Percentiles rank a stretch among this genome's conserved stretches.
phyloP scores from a whole-genome alignment of 2,113 vertebrate species.

The Perognathus longimembris region DNA sequence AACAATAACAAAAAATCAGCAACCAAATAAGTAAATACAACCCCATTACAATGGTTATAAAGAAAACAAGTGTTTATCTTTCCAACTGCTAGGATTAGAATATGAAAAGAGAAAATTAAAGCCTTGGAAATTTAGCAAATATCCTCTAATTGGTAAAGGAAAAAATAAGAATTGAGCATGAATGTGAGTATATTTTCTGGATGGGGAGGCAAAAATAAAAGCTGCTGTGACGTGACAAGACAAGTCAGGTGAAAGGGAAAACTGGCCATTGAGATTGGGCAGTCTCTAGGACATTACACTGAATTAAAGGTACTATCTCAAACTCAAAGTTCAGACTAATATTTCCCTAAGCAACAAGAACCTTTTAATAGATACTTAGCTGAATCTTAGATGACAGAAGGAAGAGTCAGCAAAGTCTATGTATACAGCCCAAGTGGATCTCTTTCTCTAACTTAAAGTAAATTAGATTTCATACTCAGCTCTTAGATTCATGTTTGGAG shows the following conservation, averaged over 20 bases:
- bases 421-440: background rate
- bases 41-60: background rate
- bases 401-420: background rate
- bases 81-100: background rate
- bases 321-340: background rate
- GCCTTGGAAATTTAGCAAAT: conserved; percentile 32
- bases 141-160: conserved; percentile 11
- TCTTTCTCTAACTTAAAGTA: background rate
- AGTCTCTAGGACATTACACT: background rate
- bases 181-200: background rate
- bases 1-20: background rate
- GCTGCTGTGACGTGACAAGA: too few relatives aligned
- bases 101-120: background rate
- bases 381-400: background rate
- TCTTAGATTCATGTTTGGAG: background rate
- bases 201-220: background rate
- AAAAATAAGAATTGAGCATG: background rate
- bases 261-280: background rate
- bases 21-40: conserved; percentile 18
- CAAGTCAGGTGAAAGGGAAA: background rate
- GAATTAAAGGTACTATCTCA: background rate
- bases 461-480: background rate
- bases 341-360: background rate
- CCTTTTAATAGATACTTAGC: background rate
- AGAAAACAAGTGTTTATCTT: background rate